These are phyloP conservation scores for Brachypteracias leptosomus DNA, from an alignment of 2,113 vertebrate species.

Conservation along the genomic window DNA sequence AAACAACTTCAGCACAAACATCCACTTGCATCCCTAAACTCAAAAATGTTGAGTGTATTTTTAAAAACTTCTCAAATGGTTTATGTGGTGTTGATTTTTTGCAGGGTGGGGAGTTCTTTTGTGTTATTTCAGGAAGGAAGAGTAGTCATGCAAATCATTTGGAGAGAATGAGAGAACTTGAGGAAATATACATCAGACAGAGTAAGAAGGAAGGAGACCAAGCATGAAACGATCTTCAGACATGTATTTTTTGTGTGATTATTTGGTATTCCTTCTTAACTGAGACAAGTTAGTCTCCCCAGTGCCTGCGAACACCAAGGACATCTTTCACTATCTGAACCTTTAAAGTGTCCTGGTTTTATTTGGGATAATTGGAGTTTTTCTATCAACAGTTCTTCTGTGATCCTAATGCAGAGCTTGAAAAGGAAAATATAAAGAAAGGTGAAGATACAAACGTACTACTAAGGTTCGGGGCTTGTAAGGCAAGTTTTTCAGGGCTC, in stretches of 20 bases:
- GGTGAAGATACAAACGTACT: not conserved
- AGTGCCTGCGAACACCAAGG: not conserved
- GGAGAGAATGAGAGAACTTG: not conserved
- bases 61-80: not conserved
- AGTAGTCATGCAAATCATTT: not conserved
- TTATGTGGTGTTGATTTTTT: not conserved
- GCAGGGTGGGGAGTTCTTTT: not conserved
- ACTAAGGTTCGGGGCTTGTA: slow-evolving; percentile 10
- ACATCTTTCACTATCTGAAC: not conserved
- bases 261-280: slow-evolving; percentile 28
- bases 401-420: not conserved
- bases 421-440: slow-evolving; percentile 14
- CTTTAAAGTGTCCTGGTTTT: not conserved
- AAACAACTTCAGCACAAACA: not conserved
- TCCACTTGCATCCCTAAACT: not conserved
- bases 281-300: not conserved
- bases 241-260: slow-evolving; percentile 1
- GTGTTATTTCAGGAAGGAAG: not conserved
- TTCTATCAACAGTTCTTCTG: slow-evolving; percentile 4
- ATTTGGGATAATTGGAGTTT: slow-evolving; percentile 29
- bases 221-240: slow-evolving; percentile 1
- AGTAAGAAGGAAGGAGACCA: not conserved
- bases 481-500: slow-evolving; percentile 5
- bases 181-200: not conserved
- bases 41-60: not conserved